Conservation (phyloP, 1,140 invertebrate species). For the Magallana ariakensis region DNA sequence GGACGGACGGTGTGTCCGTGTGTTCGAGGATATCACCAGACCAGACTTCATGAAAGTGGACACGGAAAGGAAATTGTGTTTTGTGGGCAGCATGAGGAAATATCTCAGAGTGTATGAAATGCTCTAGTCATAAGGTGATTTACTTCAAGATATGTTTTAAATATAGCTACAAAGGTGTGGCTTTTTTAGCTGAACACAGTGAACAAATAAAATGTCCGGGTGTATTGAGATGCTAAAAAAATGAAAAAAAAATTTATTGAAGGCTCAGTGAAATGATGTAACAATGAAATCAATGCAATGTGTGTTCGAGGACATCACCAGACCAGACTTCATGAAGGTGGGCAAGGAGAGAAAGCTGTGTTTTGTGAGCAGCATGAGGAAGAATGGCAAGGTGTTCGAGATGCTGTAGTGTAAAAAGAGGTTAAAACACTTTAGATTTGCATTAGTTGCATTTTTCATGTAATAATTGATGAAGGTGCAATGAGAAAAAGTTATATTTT, state of each 20-base stretch:
- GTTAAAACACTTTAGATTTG: too few relatives aligned
- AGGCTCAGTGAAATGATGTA: not conserved
- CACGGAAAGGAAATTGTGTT: not conserved
- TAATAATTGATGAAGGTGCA: too few relatives aligned
- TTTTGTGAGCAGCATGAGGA: not conserved
- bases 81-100: not conserved
- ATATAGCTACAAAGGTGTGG: too few relatives aligned
- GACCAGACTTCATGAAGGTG: constrained; percentile 7
- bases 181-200: too few relatives aligned
- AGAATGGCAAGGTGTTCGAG: not conserved
- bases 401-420: too few relatives aligned
- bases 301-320: not conserved
- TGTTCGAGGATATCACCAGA: not conserved
- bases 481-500: too few relatives aligned
- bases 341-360: not conserved
- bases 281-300: not conserved
- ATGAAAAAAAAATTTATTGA: too few relatives aligned
- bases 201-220: too few relatives aligned
- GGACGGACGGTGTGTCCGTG: not conserved
- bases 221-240: too few relatives aligned
- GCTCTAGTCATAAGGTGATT: too few relatives aligned
- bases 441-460: too few relatives aligned
- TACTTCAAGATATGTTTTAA: too few relatives aligned
- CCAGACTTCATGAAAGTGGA: constrained; percentile 2
- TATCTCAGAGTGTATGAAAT: not conserved